Evolutionary conservation across 2,797 vertebrate species (phyloP).

Genomic region (Pseudocheirus occidentalis): DNA sequence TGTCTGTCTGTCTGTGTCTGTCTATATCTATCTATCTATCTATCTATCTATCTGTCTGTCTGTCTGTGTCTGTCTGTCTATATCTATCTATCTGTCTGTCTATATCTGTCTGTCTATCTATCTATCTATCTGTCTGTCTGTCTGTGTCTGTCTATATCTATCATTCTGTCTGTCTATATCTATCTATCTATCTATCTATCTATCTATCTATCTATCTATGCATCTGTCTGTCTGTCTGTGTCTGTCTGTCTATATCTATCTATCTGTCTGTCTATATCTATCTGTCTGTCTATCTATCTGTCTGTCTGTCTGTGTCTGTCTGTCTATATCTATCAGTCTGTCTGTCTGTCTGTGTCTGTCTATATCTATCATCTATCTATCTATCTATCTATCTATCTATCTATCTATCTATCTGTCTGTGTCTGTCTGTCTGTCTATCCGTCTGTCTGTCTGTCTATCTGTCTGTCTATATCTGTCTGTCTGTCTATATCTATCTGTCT

Average conservation of each 20-base stretch:
- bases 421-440: too few species aligned
- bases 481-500: background rate
- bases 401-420: background rate
- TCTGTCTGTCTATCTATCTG: too few species aligned
- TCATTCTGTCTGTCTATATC: background rate
- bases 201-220: background rate
- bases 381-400: background rate
- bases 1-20: background rate
- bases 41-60: background rate
- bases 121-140: background rate
- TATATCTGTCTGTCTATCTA: background rate
- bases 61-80: too few species aligned
- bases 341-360: background rate
- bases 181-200: background rate
- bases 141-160: too few species aligned
- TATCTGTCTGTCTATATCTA: background rate
- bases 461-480: background rate
- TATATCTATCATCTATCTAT: too few species aligned
- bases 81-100: background rate
- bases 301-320: background rate
- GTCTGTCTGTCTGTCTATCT: background rate
- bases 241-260: too few species aligned
- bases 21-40: background rate
- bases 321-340: background rate
- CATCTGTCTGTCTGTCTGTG: too few species aligned